Percentiles rank a stretch among this genome's conserved stretches.
Conservation (phyloP, 2,888 invertebrate species). For the Hypercompe scribonia region DNA sequence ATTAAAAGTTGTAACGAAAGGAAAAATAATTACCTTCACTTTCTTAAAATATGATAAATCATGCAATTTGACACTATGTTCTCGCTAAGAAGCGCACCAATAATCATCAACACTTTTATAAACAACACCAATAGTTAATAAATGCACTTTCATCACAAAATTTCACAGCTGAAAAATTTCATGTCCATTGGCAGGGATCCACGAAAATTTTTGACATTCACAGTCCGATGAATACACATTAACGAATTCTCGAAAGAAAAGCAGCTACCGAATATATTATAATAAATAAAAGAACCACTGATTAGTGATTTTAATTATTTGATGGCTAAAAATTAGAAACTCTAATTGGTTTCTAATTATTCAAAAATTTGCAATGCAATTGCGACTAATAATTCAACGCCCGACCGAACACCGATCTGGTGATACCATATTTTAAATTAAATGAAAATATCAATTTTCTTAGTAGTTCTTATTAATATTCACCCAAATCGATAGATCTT, state of each 20-base stretch:
- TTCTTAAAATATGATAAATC: slow-evolving; percentile 72
- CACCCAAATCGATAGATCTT: neutral
- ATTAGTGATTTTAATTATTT: slow-evolving; percentile 26
- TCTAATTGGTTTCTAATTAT: slow-evolving; percentile 43
- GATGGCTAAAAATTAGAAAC: slow-evolving; percentile 26
- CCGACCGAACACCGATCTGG: slow-evolving; percentile 5
- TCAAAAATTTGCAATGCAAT: slow-evolving; percentile 55
- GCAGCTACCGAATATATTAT: neutral
- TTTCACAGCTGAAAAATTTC: slow-evolving; percentile 70
- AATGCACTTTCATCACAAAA: slow-evolving; percentile 64
- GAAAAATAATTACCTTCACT: slow-evolving; percentile 72
- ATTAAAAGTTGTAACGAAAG: slow-evolving; percentile 64
- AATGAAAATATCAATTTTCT: neutral
- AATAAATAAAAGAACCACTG: slow-evolving; percentile 23
- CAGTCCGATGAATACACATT: slow-evolving; percentile 58
- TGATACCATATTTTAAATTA: slow-evolving; percentile 5
- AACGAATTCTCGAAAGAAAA: slow-evolving; percentile 35
- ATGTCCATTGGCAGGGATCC: slow-evolving; percentile 78
- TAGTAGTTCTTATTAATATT: too few species aligned
- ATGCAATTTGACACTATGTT: slow-evolving; percentile 63
- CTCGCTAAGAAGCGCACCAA: slow-evolving; percentile 40
- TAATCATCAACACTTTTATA: slow-evolving; percentile 42
- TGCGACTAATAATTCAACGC: slow-evolving; percentile 42
- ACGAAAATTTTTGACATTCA: slow-evolving; percentile 82
- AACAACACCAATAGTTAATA: slow-evolving; percentile 63